These are phyloP conservation scores for Apeira syringaria DNA, from an alignment of 2,888 invertebrate species.

Conservation along the genomic window DNA sequence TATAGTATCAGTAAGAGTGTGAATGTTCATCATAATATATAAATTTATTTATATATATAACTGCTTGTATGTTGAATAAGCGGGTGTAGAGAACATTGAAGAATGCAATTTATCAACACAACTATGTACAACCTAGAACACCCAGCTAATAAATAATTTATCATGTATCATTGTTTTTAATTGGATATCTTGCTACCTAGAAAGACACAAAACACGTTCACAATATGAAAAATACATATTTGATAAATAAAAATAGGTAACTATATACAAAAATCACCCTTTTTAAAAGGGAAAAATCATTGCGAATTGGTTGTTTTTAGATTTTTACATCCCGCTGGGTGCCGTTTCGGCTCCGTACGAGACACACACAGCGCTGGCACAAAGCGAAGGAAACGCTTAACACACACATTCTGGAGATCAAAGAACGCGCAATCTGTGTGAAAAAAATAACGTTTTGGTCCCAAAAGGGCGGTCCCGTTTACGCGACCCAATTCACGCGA, in stretches of 20 bases:
- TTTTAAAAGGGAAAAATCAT: conserved; percentile 51
- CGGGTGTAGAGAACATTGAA: too few species aligned
- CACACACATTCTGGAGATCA: conserved; percentile 81
- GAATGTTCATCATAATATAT: too few species aligned
- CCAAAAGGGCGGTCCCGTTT: conserved; percentile 83
- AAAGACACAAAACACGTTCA: too few species aligned
- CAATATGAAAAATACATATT: too few species aligned
- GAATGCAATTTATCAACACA: too few species aligned
- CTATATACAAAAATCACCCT: conserved; percentile 12
- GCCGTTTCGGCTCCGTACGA: conserved; percentile 57
- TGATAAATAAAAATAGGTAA: not conserved
- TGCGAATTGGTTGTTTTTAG: conserved; percentile 61
- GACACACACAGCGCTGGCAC: conserved; percentile 68
- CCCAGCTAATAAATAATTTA: too few species aligned
- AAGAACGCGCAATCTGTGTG: conserved; percentile 81
- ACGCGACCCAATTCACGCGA: conserved; percentile 83
- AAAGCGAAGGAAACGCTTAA: conserved; percentile 80
- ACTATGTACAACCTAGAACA: too few species aligned
- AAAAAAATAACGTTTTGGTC: conserved; percentile 82
- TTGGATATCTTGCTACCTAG: conserved; percentile 15
- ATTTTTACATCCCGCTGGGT: conserved; percentile 75
- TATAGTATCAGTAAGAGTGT: too few species aligned
- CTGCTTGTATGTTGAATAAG: too few species aligned
- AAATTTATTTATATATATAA: too few species aligned
- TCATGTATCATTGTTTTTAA: conserved; percentile 8